These are phyloP conservation scores for Hycleus cichorii DNA, from an alignment of 1,140 invertebrate genomes.

Conservation along the genomic window DNA sequence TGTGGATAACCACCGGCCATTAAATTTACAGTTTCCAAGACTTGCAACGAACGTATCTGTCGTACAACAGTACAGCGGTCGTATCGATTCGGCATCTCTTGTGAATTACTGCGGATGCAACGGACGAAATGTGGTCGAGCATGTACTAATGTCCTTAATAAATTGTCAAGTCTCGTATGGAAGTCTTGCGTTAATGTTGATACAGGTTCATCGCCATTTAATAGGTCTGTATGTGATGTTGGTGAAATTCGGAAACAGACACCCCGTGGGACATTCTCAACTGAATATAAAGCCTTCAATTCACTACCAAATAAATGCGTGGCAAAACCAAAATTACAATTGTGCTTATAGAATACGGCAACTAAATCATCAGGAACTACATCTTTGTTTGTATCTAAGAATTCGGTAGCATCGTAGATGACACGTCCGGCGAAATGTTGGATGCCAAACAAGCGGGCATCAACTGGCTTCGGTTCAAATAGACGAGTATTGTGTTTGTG, in stretches of 20 bases:
- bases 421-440: conserved; percentile 88
- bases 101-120: conserved; percentile 79
- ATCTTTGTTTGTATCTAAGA: conserved; percentile 87
- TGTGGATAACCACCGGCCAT: conserved; percentile 92
- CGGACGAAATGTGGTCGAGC: conserved; percentile 90
- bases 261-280: conserved; percentile 73
- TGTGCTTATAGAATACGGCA: conserved; percentile 85
- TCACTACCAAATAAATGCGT: conserved; percentile 90
- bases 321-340: conserved; percentile 91
- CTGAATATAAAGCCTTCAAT: conserved; percentile 75
- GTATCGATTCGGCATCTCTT: conserved; percentile 69
- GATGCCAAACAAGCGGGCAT: conserved; percentile 79
- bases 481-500: conserved; percentile 71
- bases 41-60: conserved; percentile 83
- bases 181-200: conserved; percentile 92
- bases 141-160: conserved; percentile 83
- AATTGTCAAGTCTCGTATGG: conserved; percentile 85
- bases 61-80: conserved; percentile 72
- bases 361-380: conserved; percentile 87
- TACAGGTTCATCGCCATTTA: conserved; percentile 81
- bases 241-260: conserved; percentile 84
- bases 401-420: conserved; percentile 81
- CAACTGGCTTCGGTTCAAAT: conserved; percentile 65
- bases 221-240: conserved; percentile 78
- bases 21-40: conserved; percentile 89